phyloP scores from a whole-genome alignment of 1,140 invertebrate species.

The Dendroctonus ponderosae region DNA sequence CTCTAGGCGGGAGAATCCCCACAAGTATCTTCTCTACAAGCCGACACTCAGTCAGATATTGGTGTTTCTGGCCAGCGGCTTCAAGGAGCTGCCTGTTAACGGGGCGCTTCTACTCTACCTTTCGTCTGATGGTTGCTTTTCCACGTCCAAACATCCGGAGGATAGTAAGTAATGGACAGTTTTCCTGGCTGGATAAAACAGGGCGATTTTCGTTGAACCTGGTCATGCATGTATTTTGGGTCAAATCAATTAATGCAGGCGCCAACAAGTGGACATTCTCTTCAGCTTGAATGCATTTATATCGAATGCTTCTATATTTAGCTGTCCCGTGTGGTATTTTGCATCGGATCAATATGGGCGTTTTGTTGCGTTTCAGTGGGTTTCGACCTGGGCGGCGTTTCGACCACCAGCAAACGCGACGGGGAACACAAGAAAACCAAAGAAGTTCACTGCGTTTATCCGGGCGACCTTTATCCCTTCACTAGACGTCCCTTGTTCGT shows the following conservation, averaged over 20 bases:
- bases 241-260: too few relatives aligned
- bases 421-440: slow-evolving; percentile 63
- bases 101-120: slow-evolving; percentile 90
- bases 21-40: slow-evolving; percentile 96
- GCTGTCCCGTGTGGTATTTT: too few relatives aligned
- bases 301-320: too few relatives aligned
- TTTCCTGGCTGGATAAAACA: too few relatives aligned
- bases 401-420: slow-evolving; percentile 82
- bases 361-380: slow-evolving; percentile 62
- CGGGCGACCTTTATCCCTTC: slow-evolving; percentile 89
- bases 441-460: slow-evolving; percentile 86
- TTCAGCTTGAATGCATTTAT: too few relatives aligned
- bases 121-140: slow-evolving; percentile 89
- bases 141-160: slow-evolving; percentile 83
- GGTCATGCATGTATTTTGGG: too few relatives aligned
- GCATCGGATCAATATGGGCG: too few relatives aligned
- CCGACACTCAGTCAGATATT: slow-evolving; percentile 91
- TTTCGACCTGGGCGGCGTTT: slow-evolving; percentile 89
- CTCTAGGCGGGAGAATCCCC: slow-evolving; percentile 84
- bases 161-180: slow-evolving; percentile 68
- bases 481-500: slow-evolving; percentile 90
- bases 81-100: slow-evolving; percentile 89
- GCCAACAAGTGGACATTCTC: too few relatives aligned
- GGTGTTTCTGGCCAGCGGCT: slow-evolving; percentile 90
- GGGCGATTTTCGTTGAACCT: too few relatives aligned